These are phyloP conservation scores for Aurelia coerulea DNA, from an alignment of 30 jellyfish, hydroid and myxozoan genomes.

Conservation along the genomic window DNA sequence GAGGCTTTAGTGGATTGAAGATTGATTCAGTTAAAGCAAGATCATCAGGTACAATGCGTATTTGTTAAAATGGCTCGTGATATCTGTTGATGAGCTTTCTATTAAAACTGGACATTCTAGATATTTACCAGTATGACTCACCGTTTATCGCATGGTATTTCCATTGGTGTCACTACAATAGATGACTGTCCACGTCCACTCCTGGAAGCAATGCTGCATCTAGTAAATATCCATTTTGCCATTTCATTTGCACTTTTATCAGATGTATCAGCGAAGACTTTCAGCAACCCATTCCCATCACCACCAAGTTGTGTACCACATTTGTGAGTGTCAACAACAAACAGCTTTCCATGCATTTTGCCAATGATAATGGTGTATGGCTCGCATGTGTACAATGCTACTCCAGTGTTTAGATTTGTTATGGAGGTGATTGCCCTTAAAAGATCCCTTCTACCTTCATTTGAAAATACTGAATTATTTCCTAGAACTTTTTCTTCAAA, in stretches of 20 bases:
- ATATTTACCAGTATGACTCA: background rate
- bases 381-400: slow-evolving; percentile 12
- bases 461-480: slow-evolving; percentile 17
- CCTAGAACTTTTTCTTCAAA: background rate
- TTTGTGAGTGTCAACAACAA: slow-evolving; percentile 21
- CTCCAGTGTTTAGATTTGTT: background rate
- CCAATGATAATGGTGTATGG: slow-evolving; percentile 9
- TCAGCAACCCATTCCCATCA: slow-evolving; percentile 13
- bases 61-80: background rate
- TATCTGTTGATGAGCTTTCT: background rate
- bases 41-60: background rate
- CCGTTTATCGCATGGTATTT: background rate
- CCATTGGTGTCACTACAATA: slow-evolving; percentile 13
- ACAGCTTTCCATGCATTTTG: background rate
- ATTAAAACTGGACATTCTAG: no score
- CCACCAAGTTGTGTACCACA: slow-evolving; percentile 5
- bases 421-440: background rate
- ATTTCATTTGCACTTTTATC: background rate
- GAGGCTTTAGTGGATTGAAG: background rate
- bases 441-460: slow-evolving; percentile 5
- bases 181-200: slow-evolving; percentile 4
- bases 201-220: slow-evolving; percentile 8
- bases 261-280: slow-evolving; percentile 4
- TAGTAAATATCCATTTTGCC: slow-evolving; percentile 8
- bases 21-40: background rate